Evolutionary conservation across 2,888 invertebrate genomes (phyloP).

Genomic region (Rosalia funebris): DNA sequence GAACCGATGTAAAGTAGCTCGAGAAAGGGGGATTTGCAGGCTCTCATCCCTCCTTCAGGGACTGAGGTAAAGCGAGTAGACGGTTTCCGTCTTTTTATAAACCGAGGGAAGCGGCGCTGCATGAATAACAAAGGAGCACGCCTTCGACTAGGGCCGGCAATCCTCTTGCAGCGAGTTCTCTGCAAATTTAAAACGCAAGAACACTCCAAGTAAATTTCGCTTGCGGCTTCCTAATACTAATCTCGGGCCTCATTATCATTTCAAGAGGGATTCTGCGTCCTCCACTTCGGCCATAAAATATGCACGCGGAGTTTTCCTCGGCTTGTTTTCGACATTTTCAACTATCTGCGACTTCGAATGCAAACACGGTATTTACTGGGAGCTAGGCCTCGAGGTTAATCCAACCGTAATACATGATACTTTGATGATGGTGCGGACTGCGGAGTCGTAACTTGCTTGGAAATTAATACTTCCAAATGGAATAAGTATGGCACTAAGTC

Average conservation of each 20-base stretch:
- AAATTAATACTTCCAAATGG: not conserved
- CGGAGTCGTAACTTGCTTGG: not conserved
- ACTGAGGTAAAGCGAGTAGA: constrained; percentile 42
- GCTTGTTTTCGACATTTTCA: constrained; percentile 15
- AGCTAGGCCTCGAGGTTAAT: not conserved
- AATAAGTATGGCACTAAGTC: too few relatives aligned
- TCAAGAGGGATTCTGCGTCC: constrained; percentile 39
- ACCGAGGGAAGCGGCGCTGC: constrained; percentile 56
- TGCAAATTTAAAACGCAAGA: constrained; percentile 54
- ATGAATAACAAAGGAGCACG: constrained; percentile 60
- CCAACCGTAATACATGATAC: not conserved
- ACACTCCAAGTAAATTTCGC: constrained; percentile 47
- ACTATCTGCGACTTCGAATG: not conserved
- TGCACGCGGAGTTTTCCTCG: constrained; percentile 26
- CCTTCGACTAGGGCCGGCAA: constrained; percentile 41
- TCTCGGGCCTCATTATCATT: constrained; percentile 50
- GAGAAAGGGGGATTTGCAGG: constrained; percentile 35
- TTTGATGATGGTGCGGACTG: too few relatives aligned
- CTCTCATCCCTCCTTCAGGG: constrained; percentile 30
- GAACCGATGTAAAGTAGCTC: constrained; percentile 43
- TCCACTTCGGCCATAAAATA: constrained; percentile 37
- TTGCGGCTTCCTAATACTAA: constrained; percentile 48
- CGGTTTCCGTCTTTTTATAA: constrained; percentile 55
- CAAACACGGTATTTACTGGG: not conserved
- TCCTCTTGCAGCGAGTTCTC: constrained; percentile 54